Base-by-base conservation (phyloP, 2,888 invertebrate genomes). In the Drosophila phalerata region DNA sequence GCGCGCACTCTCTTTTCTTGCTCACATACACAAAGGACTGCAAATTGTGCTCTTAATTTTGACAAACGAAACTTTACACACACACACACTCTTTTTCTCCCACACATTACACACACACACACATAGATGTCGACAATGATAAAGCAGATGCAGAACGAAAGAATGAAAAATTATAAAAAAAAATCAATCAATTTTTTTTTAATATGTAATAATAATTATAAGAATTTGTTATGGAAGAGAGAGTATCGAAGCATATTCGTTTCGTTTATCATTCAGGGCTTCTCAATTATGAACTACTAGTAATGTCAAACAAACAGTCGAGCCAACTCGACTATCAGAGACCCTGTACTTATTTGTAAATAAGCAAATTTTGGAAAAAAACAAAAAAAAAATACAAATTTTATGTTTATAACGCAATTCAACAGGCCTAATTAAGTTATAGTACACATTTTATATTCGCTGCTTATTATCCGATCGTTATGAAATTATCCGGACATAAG, bases 221-320 rank as follows among this genome's bases (percentile, higher is more conserved):
- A 67, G 73, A 38, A 53, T 60, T 78, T 78, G 78, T 75, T 75
- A 77, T 51, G 57, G 32, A 13, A 48, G 22, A 22, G 22, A 22
- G 22, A 22, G 34, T 75, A n/a, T 34, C 47, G 58, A 28, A 55
- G 42, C 63, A 55, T 51, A 71, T 32, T 28, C 11, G 42, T 40
- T 48, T 47, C 43, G 25, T 47, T 43, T 51, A 45, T 37, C 48
- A 55, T 43, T 11, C 15, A 32, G 3, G 22, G 30, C 43, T 43
- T 55, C 17, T 37, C n/a, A 37, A n/a, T 8, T n/a, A 37, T 37
- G 37, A 37, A n/a, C 37, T 37, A 37, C n/a, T 37, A n/a, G n/a
- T 37, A 37, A 37, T 8, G 37, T n/a, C 37, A n/a, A n/a, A n/a
- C n/a, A n/a, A n/a, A n/a, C 37, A n/a, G 37, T 37, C n/a, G n/a